These are phyloP conservation scores for Pogonomyrmex barbatus DNA, from an alignment of 1,140 invertebrate genomes.

Conservation along the genomic window DNA sequence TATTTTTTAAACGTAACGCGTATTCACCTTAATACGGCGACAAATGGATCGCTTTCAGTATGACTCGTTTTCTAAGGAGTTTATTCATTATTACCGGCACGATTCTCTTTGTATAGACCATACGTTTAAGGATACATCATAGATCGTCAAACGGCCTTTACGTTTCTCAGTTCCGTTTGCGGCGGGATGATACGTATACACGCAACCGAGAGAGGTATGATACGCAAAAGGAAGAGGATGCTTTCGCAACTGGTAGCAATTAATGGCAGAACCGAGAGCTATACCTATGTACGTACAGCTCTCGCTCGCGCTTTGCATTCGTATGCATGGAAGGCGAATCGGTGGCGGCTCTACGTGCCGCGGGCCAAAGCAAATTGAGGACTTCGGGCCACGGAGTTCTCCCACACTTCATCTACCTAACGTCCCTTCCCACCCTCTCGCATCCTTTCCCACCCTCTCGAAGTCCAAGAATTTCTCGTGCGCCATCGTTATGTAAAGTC, in stretches of 20 bases:
- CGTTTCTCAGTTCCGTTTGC: constrained; percentile 38
- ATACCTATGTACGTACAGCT: constrained; percentile 6
- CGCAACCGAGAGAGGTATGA: constrained; percentile 32
- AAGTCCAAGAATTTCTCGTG: constrained; percentile 38
- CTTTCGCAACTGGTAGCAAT: constrained; percentile 67
- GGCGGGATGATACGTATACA: constrained; percentile 62
- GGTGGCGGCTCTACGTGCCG: constrained; percentile 62
- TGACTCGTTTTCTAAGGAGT: constrained; percentile 1
- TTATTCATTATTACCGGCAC: constrained; percentile 5
- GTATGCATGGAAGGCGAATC: constrained; percentile 69
- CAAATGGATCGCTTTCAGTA: background rate
- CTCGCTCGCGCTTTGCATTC: constrained; percentile 63
- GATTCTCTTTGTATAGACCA: background rate
- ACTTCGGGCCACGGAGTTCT: constrained; percentile 56
- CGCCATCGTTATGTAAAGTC: constrained; percentile 17
- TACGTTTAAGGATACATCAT: constrained; percentile 31
- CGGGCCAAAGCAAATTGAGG: constrained; percentile 60
- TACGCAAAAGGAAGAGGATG: constrained; percentile 37
- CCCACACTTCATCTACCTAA: constrained; percentile 52
- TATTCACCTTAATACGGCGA: background rate
- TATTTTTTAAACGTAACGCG: background rate
- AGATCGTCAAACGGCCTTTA: constrained; percentile 57
- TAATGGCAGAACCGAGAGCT: constrained; percentile 49
- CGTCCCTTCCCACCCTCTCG: background rate
- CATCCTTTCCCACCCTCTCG: background rate